Evolutionary conservation across 2,113 vertebrate species (phyloP).

Genomic region (Tachuris rubrigastra): DNA sequence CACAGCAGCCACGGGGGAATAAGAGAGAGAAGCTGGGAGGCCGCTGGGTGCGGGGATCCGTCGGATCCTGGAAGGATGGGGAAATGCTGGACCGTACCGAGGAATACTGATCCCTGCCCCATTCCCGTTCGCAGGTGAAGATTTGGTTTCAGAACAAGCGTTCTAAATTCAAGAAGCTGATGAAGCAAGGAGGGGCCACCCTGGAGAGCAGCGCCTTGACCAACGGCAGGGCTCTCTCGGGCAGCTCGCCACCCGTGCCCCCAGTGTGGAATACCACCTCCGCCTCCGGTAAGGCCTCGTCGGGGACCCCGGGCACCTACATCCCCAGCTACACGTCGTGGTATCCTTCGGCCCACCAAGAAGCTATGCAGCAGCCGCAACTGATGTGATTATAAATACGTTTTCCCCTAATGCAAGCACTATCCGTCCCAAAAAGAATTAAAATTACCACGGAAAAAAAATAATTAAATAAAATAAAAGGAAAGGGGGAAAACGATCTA

Average conservation of each 20-base stretch:
- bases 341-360: constrained; percentile 97
- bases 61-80: too few relatives aligned
- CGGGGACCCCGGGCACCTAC: constrained; percentile 88
- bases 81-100: neutral
- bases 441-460: neutral
- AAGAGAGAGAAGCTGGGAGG: neutral
- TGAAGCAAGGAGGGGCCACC: constrained; percentile 89
- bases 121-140: constrained; percentile 84
- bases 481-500: neutral
- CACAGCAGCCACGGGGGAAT: neutral
- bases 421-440: constrained; percentile 13
- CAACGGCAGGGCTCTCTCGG: constrained; percentile 89
- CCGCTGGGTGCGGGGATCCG: neutral
- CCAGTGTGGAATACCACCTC: constrained; percentile 93
- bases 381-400: constrained; percentile 87
- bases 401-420: constrained; percentile 1
- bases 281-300: constrained; percentile 86
- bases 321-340: constrained; percentile 99
- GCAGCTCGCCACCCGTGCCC: constrained; percentile 87
- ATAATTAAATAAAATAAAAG: neutral
- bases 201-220: constrained; percentile 87
- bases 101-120: neutral
- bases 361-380: constrained; percentile 98
- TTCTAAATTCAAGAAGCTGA: constrained; percentile 98
- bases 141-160: constrained; percentile 99